A percentile compares a stretch with the other conserved stretches of the same genome.
Evolutionary conservation across 2,113 vertebrate species (phyloP).

Genomic region (Hypocryptadius cinnamomeus): DNA sequence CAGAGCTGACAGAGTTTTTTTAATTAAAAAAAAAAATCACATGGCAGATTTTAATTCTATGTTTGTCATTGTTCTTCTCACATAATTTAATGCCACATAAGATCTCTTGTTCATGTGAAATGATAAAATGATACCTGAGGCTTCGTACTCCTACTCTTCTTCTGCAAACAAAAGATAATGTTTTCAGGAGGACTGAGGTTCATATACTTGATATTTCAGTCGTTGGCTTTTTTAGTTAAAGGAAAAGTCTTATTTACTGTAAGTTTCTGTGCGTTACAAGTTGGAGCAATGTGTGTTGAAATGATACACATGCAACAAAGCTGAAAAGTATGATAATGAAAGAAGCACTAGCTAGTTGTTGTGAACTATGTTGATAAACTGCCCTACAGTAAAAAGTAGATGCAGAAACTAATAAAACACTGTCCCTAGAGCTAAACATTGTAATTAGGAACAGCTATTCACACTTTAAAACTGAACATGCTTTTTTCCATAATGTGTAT

Average conservation of each 20-base stretch:
- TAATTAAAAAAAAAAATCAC: not conserved
- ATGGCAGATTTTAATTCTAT: not conserved
- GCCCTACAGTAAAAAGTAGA: not conserved
- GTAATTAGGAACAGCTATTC: not conserved
- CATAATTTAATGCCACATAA: not conserved
- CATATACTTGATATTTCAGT: not conserved
- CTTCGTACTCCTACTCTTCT: not conserved
- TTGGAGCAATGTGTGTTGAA: not conserved
- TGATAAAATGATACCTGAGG: not conserved
- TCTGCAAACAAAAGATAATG: not conserved
- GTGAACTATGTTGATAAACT: not conserved
- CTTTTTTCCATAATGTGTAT: not conserved
- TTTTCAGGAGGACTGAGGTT: not conserved
- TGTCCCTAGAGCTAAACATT: not conserved
- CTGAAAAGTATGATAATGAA: not conserved
- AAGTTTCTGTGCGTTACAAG: not conserved
- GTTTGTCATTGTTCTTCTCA: not conserved
- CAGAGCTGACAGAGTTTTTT: not conserved
- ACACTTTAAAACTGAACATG: not conserved
- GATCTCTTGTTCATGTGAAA: not conserved
- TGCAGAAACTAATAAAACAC: not conserved
- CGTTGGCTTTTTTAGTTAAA: not conserved
- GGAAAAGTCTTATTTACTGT: not conserved
- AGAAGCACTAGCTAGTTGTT: not conserved
- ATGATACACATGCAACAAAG: not conserved